phyloP scores from a whole-genome alignment of 2,888 invertebrate species.

The Globia sparganii region DNA sequence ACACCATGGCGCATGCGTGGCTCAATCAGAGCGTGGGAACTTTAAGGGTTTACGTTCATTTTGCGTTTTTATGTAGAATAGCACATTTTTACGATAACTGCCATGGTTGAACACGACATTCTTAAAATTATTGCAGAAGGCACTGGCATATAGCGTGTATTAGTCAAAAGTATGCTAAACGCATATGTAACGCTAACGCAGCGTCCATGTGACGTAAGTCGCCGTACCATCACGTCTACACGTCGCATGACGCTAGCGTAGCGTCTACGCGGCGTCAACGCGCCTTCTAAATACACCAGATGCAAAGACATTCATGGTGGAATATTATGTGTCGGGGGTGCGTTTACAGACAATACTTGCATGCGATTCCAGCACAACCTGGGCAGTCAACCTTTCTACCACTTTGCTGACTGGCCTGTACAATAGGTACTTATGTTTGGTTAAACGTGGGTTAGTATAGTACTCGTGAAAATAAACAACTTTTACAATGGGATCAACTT shows the following conservation, averaged over 20 bases:
- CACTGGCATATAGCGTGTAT: background rate
- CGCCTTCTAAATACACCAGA: too few species aligned
- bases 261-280: background rate
- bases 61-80: slow-evolving; percentile 33
- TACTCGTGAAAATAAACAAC: background rate
- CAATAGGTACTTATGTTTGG: too few species aligned
- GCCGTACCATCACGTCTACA: background rate
- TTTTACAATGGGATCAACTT: background rate
- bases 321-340: background rate
- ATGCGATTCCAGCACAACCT: too few species aligned
- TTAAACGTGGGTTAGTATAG: too few species aligned
- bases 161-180: background rate
- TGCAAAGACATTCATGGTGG: background rate
- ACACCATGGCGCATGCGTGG: slow-evolving; percentile 54
- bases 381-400: background rate
- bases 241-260: background rate
- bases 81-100: slow-evolving; percentile 19
- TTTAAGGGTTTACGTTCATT: slow-evolving; percentile 28
- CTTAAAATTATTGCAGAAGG: background rate
- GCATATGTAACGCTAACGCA: background rate
- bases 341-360: background rate
- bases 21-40: slow-evolving; percentile 66
- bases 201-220: background rate
- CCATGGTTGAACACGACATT: slow-evolving; percentile 11
- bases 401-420: background rate